These are phyloP conservation scores for Epizoanthus stellaris DNA, from an alignment of 92 coral and sea anemone genomes.

Conservation along the genomic window DNA sequence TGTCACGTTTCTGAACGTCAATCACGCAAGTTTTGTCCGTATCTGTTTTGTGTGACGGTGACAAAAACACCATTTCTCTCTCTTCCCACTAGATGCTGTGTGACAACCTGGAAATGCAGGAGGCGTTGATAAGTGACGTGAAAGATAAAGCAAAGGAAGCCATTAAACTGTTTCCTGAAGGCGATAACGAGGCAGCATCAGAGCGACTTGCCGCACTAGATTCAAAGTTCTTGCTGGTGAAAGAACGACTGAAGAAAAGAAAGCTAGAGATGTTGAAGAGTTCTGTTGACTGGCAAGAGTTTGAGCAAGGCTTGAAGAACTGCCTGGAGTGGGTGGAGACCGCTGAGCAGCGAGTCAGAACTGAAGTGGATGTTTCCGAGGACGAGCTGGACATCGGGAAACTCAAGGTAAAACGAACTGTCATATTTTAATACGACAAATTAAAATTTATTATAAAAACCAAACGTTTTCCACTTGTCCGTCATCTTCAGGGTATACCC, in stretches of 20 bases:
- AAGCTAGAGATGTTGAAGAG: slow-evolving; percentile 73
- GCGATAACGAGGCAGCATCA: slow-evolving; percentile 64
- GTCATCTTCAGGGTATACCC: no score
- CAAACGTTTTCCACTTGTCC: no score
- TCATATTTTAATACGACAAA: background rate
- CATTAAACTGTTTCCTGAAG: slow-evolving; percentile 62
- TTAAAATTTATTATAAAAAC: no score
- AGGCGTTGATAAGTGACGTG: slow-evolving; percentile 74
- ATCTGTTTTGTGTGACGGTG: background rate
- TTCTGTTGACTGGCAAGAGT: slow-evolving; percentile 90
- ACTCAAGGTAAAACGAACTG: slow-evolving; percentile 61
- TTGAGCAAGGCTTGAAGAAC: slow-evolving; percentile 72
- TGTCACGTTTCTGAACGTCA: background rate
- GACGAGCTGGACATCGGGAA: slow-evolving; percentile 65
- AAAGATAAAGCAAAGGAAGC: slow-evolving; percentile 72
- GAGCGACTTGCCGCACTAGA: slow-evolving; percentile 67
- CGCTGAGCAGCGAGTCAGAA: slow-evolving; percentile 58
- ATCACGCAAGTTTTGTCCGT: background rate
- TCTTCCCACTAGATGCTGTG: slow-evolving; percentile 70
- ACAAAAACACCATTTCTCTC: slow-evolving; percentile 7
- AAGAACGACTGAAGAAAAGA: slow-evolving; percentile 75
- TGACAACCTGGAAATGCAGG: slow-evolving; percentile 86
- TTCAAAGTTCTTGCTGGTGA: slow-evolving; percentile 63
- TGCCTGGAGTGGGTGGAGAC: slow-evolving; percentile 79
- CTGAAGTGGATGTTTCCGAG: slow-evolving; percentile 58